Evolutionary conservation across 2,888 invertebrate species (phyloP).

Genomic region (Hecatera dysodea): DNA sequence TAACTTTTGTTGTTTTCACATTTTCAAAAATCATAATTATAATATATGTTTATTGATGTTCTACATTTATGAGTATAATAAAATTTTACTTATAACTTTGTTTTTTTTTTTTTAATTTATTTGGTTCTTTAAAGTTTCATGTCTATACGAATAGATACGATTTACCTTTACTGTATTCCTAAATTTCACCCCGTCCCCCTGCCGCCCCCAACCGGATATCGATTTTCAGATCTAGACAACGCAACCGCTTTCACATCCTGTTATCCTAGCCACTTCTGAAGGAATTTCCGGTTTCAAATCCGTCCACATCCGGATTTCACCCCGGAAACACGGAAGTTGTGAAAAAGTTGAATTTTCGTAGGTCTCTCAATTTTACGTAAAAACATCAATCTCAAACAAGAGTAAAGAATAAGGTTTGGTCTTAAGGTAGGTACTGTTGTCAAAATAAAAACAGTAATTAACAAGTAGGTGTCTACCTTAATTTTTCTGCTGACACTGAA

Average conservation of each 20-base stretch:
- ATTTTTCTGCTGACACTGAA: slow-evolving; percentile 1
- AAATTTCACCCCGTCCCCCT: slow-evolving; percentile 11
- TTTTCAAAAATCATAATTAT: slow-evolving; percentile 5
- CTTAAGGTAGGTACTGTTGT: neutral
- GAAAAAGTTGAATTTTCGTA: neutral
- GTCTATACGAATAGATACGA: neutral
- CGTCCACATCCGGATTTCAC: slow-evolving; percentile 54
- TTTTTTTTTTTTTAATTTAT: no score
- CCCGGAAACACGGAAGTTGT: slow-evolving; percentile 31
- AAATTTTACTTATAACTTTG: neutral
- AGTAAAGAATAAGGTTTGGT: neutral
- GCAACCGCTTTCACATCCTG: slow-evolving; percentile 69
- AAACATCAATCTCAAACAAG: no score
- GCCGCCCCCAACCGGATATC: slow-evolving; percentile 58
- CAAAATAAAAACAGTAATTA: neutral
- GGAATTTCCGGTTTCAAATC: slow-evolving; percentile 76
- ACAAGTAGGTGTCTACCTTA: neutral
- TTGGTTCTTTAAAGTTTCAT: neutral
- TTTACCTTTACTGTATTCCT: slow-evolving; percentile 1
- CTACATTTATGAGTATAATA: neutral
- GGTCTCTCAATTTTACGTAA: no score
- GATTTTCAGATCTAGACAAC: slow-evolving; percentile 69
- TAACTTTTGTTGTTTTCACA: neutral
- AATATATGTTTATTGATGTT: no score
- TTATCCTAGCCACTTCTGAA: slow-evolving; percentile 74